Base-by-base conservation (phyloP, 2,888 invertebrate species). In the Erannis defoliaria region DNA sequence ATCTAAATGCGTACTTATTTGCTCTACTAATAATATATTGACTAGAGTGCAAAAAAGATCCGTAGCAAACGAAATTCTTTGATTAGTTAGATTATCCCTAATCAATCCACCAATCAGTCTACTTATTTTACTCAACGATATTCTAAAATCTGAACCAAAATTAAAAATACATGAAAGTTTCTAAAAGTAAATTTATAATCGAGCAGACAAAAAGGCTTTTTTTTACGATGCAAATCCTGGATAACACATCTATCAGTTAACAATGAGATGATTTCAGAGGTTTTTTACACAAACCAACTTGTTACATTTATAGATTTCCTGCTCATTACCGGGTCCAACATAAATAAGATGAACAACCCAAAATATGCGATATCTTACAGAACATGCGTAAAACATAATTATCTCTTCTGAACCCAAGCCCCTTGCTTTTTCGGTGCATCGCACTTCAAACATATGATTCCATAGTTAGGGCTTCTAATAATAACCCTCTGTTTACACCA, bases 401-500 rank as follows among this genome's bases (percentile, higher is more conserved):
- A 6, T 37, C 26, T 8, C 14, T 46, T n/a, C 18, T 21, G 19
- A 45, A 51, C 38, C 19, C 42, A 37, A 46, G 46, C 16, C 33
- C 51, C 33, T 65, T 60, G 67, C 45, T 21, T 8, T 63, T 62
- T 71, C 66, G 61, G 71, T 75, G 74, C 74, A 74, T 68, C 72
- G 74, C 71, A 74, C 73, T 74, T 68, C 64, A 73, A 76, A 78
- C 78, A 76, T 26, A 79, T 79, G 78, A 81, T 82, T 78, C 81
- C 76, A 73, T 77, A 76, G 76, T 76, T 74, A 76, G 75, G 70
- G 68, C 66, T 75, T 82, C 88, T 90, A 89, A 84, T 88, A 87
- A 88, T 89, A 90, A 84, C 87, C 73, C 75, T 58, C 69, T 87
- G 89, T 89, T 89, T 89, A 88, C 86, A 70, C 76, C 78, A 86